phyloP scores from a whole-genome alignment of 2,797 vertebrate species.

The Decapterus maruadsi region DNA sequence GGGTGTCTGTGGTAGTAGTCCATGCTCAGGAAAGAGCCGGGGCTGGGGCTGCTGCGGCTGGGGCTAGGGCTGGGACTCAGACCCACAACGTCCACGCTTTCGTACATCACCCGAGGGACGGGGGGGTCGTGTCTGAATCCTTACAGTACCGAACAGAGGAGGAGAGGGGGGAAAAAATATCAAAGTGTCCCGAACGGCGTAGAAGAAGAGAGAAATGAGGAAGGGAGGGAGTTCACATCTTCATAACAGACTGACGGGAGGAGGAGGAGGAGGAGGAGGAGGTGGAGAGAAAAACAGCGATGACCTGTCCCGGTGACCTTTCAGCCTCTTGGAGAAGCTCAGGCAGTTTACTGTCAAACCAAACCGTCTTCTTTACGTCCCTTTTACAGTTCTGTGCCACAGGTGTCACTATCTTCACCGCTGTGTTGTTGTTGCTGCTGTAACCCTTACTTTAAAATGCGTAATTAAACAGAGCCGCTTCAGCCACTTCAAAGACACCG shows the following conservation, averaged over 20 bases:
- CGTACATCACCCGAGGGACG: conserved; percentile 73
- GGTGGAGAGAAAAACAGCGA: neutral
- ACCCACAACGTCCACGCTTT: conserved; percentile 78
- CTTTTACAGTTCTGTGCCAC: conserved; percentile 10
- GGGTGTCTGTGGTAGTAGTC: conserved; percentile 82
- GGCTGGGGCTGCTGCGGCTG: conserved; percentile 65
- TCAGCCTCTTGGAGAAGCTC: conserved; percentile 35
- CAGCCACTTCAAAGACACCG: neutral
- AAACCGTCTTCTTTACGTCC: neutral
- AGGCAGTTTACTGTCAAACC: neutral
- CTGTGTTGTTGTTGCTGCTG: neutral
- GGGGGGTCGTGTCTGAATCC: conserved; percentile 45
- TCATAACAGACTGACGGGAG: conserved; percentile 57
- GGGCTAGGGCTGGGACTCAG: conserved; percentile 57
- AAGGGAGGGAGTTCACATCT: conserved; percentile 72
- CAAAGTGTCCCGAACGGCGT: conserved; percentile 51
- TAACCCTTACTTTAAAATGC: neutral
- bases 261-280: conserved; percentile 15
- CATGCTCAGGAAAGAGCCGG: conserved; percentile 77
- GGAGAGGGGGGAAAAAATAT: conserved; percentile 14
- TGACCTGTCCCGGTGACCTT: conserved; percentile 65
- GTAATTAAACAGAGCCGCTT: neutral
- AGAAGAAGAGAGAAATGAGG: conserved; percentile 19
- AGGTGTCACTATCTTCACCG: conserved; percentile 37
- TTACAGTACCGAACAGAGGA: conserved; percentile 24